Conservation (phyloP, 2,113 vertebrate species). For the Triplophysa tibetana region DNA sequence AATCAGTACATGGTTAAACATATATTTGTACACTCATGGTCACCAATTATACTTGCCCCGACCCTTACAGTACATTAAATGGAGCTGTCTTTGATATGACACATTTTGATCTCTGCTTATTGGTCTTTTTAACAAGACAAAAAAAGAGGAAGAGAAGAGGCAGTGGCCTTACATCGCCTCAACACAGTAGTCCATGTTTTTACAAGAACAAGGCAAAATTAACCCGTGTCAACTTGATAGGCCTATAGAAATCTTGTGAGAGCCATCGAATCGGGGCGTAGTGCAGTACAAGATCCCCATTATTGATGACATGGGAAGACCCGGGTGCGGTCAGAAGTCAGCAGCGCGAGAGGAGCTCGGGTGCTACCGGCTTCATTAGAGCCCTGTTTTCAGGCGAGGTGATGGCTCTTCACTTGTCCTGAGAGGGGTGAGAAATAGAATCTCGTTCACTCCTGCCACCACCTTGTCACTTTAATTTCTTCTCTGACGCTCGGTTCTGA, state of each 20-base stretch:
- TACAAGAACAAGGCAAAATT: constrained; percentile 84
- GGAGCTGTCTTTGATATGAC: constrained; percentile 57
- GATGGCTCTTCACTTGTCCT: constrained; percentile 86
- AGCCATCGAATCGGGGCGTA: constrained; percentile 77
- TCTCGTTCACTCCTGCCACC: constrained; percentile 86
- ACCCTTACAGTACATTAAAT: not conserved
- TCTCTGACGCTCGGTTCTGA: constrained; percentile 77
- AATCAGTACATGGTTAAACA: not conserved
- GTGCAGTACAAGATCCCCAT: constrained; percentile 80
- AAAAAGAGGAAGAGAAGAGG: constrained; percentile 55
- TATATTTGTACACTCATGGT: not conserved
- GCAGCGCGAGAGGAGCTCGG: constrained; percentile 85
- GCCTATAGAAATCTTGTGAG: constrained; percentile 81
- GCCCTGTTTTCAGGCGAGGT: constrained; percentile 81
- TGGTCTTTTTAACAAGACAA: constrained; percentile 65
- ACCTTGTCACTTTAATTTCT: constrained; percentile 87
- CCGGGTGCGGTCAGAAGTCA: constrained; percentile 83
- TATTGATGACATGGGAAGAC: constrained; percentile 84
- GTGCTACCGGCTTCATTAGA: constrained; percentile 95
- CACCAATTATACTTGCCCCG: constrained; percentile 10
- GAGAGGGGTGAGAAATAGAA: constrained; percentile 79
- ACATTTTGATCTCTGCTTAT: constrained; percentile 60
- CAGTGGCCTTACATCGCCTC: constrained; percentile 78
- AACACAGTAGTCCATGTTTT: constrained; percentile 84
- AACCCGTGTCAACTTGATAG: constrained; percentile 90